A percentile compares a stretch with the other conserved stretches of the same genome.
Evolutionary conservation across 2,888 invertebrate species (phyloP).

Genomic region (Ophion slaviceki): DNA sequence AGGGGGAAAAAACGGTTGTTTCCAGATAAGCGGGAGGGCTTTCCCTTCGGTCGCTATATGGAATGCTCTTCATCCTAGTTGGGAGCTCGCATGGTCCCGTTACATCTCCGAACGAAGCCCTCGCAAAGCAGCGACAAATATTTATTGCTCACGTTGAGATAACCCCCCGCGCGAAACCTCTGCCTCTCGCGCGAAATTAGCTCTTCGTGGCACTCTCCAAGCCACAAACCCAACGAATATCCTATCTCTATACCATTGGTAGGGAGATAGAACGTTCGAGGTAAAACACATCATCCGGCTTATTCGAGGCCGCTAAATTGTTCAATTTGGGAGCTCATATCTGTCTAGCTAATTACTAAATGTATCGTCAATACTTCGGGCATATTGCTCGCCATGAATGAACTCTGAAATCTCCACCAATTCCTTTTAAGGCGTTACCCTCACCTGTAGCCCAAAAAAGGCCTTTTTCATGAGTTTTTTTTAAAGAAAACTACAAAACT

Average conservation of each 20-base stretch:
- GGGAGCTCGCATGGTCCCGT: conserved; percentile 43
- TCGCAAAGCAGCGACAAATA: conserved; percentile 66
- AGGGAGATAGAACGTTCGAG: too few relatives aligned
- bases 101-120: conserved; percentile 23
- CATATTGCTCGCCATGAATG: conserved; percentile 1
- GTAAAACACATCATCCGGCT: conserved; percentile 65
- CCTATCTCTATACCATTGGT: conserved; percentile 36
- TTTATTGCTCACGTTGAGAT: conserved; percentile 74
- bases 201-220: conserved; percentile 45
- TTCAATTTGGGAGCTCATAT: conserved; percentile 30
- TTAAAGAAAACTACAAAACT: too few relatives aligned
- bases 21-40: conserved; percentile 71
- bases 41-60: conserved; percentile 34
- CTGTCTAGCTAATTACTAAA: background rate
- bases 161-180: conserved; percentile 70
- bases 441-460: too few relatives aligned
- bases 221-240: conserved; percentile 32
- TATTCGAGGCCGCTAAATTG: conserved; percentile 40
- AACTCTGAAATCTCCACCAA: background rate
- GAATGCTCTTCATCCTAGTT: conserved; percentile 50
- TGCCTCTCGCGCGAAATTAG: conserved; percentile 62
- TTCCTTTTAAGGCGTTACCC: too few relatives aligned
- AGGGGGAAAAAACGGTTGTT: conserved; percentile 67
- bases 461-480: too few relatives aligned
- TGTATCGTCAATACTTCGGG: conserved; percentile 20